Conservation (phyloP, 2,113 vertebrate species). For the Reinhardtius hippoglossoides region DNA sequence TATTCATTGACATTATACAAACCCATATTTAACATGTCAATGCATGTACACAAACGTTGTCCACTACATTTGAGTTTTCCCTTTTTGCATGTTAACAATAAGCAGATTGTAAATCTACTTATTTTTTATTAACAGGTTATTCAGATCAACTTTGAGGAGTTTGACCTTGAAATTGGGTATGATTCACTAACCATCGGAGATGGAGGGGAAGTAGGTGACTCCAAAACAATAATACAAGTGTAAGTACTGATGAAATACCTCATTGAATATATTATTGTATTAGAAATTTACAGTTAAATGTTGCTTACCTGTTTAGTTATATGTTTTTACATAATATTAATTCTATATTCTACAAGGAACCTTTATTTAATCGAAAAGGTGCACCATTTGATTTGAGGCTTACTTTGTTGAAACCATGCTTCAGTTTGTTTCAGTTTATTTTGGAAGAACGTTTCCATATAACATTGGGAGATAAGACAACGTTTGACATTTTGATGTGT, state of each 20-base stretch:
- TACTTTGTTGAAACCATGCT: no score
- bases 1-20: neutral
- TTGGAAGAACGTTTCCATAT: no score
- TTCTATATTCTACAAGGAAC: no score
- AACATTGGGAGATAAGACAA: no score
- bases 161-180: constrained; percentile 96
- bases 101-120: neutral
- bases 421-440: no score
- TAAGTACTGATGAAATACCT: constrained; percentile 80
- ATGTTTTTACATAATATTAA: neutral
- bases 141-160: constrained; percentile 99
- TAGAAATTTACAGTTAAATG: neutral
- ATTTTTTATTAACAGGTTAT: constrained; percentile 83
- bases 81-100: neutral
- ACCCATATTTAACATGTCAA: neutral
- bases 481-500: no score
- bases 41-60: neutral
- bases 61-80: neutral
- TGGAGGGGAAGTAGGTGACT: constrained; percentile 95
- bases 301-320: neutral
- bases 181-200: constrained; percentile 97
- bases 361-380: no score
- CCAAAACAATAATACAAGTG: constrained; percentile 97
- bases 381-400: no score
- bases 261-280: neutral